Conservation (phyloP, 1,140 invertebrate genomes). For the Drosophila ogumai region DNA sequence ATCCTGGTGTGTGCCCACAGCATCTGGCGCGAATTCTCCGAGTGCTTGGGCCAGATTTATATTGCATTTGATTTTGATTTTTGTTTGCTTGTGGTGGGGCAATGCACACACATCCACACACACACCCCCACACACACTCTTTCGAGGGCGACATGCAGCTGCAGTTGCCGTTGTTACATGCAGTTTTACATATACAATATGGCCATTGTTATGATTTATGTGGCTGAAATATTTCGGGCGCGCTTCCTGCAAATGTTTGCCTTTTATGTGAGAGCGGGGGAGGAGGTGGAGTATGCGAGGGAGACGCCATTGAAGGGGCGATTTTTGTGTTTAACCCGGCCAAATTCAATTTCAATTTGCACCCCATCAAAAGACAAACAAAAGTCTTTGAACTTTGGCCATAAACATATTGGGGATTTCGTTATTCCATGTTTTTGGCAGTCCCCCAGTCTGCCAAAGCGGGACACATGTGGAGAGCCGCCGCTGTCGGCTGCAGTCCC, state of each 20-base stretch:
- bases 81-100: conserved; percentile 62
- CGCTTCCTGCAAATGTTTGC: conserved; percentile 70
- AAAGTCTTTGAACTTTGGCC: conserved; percentile 79
- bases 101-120: conserved; percentile 5
- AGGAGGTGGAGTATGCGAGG: not conserved
- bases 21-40: conserved; percentile 35
- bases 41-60: conserved; percentile 59
- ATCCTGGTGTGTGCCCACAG: conserved; percentile 6
- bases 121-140: not conserved
- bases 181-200: conserved; percentile 71
- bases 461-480: conserved; percentile 66
- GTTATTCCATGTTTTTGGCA: conserved; percentile 45
- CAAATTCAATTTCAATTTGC: conserved; percentile 81
- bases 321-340: conserved; percentile 24
- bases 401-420: conserved; percentile 67
- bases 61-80: conserved; percentile 76
- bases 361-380: conserved; percentile 80
- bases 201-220: conserved; percentile 81
- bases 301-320: conserved; percentile 4
- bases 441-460: conserved; percentile 41
- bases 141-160: conserved; percentile 29
- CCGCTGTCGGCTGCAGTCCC: conserved; percentile 64
- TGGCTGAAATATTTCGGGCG: conserved; percentile 77
- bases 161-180: conserved; percentile 53
- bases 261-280: conserved; percentile 42